Evolutionary conservation across 2,888 invertebrate genomes (phyloP).

Genomic region (Xestia ashworthii): DNA sequence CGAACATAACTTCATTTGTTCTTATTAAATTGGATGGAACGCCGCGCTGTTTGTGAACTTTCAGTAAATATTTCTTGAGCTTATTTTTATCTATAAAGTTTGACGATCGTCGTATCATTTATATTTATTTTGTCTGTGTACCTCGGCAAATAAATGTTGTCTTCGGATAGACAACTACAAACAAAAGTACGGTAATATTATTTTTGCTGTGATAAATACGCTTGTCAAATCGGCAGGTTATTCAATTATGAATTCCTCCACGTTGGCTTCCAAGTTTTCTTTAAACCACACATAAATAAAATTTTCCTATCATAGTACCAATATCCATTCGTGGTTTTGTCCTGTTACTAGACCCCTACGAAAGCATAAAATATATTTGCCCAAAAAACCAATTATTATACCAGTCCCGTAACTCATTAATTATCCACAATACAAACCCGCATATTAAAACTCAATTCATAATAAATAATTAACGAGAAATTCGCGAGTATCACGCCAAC

Average conservation of each 20-base stretch:
- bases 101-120: conserved; percentile 14
- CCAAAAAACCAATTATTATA: neutral
- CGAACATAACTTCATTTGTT: conserved; percentile 63
- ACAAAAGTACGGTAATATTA: neutral
- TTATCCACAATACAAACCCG: neutral
- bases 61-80: conserved; percentile 31
- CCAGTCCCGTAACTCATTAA: neutral
- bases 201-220: neutral
- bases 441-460: conserved; percentile 23
- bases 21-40: conserved; percentile 61
- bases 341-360: no score
- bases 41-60: conserved; percentile 34
- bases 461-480: conserved; percentile 46
- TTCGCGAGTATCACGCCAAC: conserved; percentile 49
- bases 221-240: no score
- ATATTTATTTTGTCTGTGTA: conserved; percentile 23
- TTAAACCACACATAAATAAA: neutral
- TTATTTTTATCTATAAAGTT: conserved; percentile 47
- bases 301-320: neutral
- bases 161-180: neutral
- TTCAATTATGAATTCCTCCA: neutral
- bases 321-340: neutral
- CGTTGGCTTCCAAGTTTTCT: neutral
- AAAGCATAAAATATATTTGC: neutral
- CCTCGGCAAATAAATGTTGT: no score